Evolutionary conservation across 2,797 vertebrate genomes (phyloP), one percentile per base, ranked within the genome.

Genomic region (Serranus cabrilla): DNA sequence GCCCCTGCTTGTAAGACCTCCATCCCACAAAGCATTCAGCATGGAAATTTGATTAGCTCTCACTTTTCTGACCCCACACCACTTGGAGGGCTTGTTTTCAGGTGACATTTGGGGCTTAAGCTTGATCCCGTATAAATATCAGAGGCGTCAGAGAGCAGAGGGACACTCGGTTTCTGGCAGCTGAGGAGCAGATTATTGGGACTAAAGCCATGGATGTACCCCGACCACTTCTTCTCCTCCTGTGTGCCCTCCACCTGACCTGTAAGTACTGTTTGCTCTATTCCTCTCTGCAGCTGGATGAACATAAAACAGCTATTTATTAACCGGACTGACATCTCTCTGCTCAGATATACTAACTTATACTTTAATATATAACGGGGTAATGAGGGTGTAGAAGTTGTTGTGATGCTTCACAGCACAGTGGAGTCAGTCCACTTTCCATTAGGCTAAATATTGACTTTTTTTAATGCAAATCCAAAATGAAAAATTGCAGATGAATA

Each of bases 11-110:
- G 71, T 49, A 81, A 56, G 74, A 87, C 71, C 39, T 43, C 59
- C 17, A 58, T 65, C 57, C 72, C 74, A 63, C 52, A 71, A 91
- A 84, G 84, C 90, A 60, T 88, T 87, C 85, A 79, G 81, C 83
- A 92, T 94, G 92, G 92, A 92, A 93, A 92, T 95, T 90, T 90
- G 91, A 92, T 94, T 87, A 65, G 87, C 87, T 84, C 86, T 92
- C 87, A 79, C 87, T 76, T 71, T 76, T 82, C 86, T 58, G 57
- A 68, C 69, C 81, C 84, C 81, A 58, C 79, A 85, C 85, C 80
- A 83, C 83, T 60, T 2, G 52, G 75, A 79, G 84, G 83, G 66
- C 80, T 82, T 69, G 75, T 75, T 79, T 88, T 82, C 76, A 68
- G 79, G 87, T 70, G 80, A 88, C 87, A 70, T 91, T 84, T 90